Evolutionary conservation across 2,113 vertebrate genomes (phyloP), one percentile per base, ranked within the genome.

Genomic region (Candoia aspera): DNA sequence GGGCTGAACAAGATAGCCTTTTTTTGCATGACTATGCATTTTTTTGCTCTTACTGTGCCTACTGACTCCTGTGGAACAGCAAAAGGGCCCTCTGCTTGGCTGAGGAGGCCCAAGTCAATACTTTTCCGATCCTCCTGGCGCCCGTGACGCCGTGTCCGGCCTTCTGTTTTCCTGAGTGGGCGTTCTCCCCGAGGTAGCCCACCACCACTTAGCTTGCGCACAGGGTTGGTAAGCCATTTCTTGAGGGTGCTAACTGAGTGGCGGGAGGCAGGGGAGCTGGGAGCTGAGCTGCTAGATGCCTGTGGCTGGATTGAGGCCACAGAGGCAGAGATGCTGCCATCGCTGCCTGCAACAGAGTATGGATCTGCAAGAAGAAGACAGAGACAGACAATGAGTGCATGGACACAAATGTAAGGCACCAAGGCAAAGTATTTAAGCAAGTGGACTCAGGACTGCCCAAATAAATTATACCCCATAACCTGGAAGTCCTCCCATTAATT

Each of bases 291-390:
- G 94, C 97, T 97, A 49, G 98, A 98, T 4, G 97, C 97, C 95
- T 97, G 98, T 0, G 98, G 98, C 88, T 98, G 98, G 92, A 98
- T 97, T 0, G 98, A 99, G 54, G 97, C 98, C 96, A 98, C 98
- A 0, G 98, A 99, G 90, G 98, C 98, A 12, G 98, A 98, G 96
- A 99, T 97, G 95, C 98, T 99, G 91, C 98, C 98, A 91, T 99
- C 98, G 37, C 98, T 99, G 96, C 98, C 98, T 19, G 98, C 98
- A 92, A 98, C 97, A 9, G 98, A 98, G 95, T 99, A 99, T 6
- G 98, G 98, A 96, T 99, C 98, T 99, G 96, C 64, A 17, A 46
- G 73, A 87, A 88, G 21, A 84, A 10, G 21, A 49, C 17, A 90
- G 6, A 55, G 6, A 53, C 84, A n/a, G 33, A 37, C 62, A 79